phyloP scores from a whole-genome alignment of 1,140 invertebrate species.

The Zaprionus camerounensis region DNA sequence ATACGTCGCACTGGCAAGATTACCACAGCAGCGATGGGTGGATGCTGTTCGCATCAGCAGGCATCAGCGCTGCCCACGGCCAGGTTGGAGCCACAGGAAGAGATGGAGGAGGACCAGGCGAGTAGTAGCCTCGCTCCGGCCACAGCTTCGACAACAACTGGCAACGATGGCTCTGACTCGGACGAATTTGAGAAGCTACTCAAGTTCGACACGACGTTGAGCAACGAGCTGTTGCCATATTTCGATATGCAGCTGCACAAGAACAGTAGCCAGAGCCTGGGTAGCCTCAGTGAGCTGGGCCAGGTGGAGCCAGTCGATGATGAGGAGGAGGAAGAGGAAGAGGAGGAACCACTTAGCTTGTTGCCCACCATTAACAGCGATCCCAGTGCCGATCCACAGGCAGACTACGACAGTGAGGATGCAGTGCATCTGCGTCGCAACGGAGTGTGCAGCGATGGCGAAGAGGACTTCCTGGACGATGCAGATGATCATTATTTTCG shows the following conservation, averaged over 20 bases:
- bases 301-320: constrained; percentile 41
- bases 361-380: constrained; percentile 76
- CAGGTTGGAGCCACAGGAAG: constrained; percentile 14
- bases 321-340: constrained; percentile 54
- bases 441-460: constrained; percentile 74
- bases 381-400: constrained; percentile 75
- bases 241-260: constrained; percentile 83
- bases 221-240: constrained; percentile 80
- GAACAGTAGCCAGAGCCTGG: constrained; percentile 74
- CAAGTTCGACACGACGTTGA: constrained; percentile 77
- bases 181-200: constrained; percentile 83
- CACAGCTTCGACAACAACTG: background rate
- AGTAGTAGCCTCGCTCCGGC: background rate
- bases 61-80: background rate
- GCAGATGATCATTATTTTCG: constrained; percentile 79
- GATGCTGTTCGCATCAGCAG: constrained; percentile 59
- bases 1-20: constrained; percentile 79
- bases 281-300: constrained; percentile 63
- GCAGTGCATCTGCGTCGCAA: constrained; percentile 51
- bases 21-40: constrained; percentile 24
- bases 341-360: constrained; percentile 70
- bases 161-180: constrained; percentile 72
- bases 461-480: constrained; percentile 78
- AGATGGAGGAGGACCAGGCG: background rate
- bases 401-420: constrained; percentile 56